A percentile compares a stretch with the other conserved stretches of the same genome.
phyloP scores from a whole-genome alignment of 2,113 vertebrate species.

The Xiphophorus maculatus region DNA sequence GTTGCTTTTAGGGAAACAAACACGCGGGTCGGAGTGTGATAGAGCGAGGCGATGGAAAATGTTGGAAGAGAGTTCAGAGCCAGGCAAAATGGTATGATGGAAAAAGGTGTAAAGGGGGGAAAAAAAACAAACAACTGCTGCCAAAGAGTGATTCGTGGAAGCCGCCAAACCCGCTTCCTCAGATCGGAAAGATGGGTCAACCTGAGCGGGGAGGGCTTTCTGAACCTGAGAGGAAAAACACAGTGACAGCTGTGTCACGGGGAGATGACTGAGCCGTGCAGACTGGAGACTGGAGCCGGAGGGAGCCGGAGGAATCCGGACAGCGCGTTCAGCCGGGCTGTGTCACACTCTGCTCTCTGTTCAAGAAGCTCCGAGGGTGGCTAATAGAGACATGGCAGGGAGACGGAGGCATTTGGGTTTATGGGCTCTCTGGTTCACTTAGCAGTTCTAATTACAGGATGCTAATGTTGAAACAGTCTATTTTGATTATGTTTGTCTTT shows the following conservation, averaged over 20 bases:
- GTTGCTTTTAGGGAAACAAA: constrained; percentile 47
- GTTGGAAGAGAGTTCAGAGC: constrained; percentile 3
- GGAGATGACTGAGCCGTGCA: constrained; percentile 37
- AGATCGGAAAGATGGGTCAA: constrained; percentile 24
- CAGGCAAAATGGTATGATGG: constrained; percentile 7
- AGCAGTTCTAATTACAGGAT: constrained; percentile 16
- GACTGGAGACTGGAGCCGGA: constrained; percentile 49
- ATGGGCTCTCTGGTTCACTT: constrained; percentile 29
- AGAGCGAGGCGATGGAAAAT: background rate
- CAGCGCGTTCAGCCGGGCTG: constrained; percentile 17
- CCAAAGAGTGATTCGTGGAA: constrained; percentile 16
- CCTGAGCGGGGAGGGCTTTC: constrained; percentile 40
- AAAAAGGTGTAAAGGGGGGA: background rate
- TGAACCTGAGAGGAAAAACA: constrained; percentile 53
- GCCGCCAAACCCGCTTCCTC: constrained; percentile 55
- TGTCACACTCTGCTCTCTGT: constrained; percentile 29
- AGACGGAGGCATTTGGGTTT: constrained; percentile 44
- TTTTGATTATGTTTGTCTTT: background rate
- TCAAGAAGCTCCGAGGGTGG: constrained; percentile 26
- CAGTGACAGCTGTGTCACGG: constrained; percentile 45
- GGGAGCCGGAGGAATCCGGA: constrained; percentile 60
- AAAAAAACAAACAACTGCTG: constrained; percentile 25
- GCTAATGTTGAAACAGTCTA: background rate
- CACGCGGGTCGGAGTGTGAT: constrained; percentile 9
- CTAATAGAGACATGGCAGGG: constrained; percentile 12